A percentile compares a stretch with the other conserved stretches of the same genome.
phyloP scores from a whole-genome alignment of 2,888 invertebrate genomes.

The Ditula angustiorana region DNA sequence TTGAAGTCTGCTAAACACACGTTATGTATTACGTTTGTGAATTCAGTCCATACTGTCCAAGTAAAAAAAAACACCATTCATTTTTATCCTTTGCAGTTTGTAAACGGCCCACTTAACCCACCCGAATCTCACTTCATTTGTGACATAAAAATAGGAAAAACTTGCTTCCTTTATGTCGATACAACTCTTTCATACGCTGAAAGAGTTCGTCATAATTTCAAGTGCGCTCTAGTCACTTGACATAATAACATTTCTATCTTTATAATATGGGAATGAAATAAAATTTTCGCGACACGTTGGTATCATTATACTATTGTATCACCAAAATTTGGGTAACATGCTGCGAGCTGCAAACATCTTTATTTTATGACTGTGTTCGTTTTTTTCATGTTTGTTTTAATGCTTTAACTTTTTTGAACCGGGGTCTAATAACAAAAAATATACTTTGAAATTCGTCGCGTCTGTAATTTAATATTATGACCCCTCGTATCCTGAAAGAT shows the following conservation, averaged over 20 bases:
- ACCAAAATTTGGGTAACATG: too few relatives aligned
- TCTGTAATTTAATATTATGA: too few relatives aligned
- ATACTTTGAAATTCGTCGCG: too few relatives aligned
- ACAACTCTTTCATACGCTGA: slow-evolving; percentile 15
- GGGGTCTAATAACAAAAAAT: too few relatives aligned
- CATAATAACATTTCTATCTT: slow-evolving; percentile 26
- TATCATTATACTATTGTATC: too few relatives aligned
- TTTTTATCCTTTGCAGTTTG: slow-evolving; percentile 2
- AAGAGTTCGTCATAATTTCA: slow-evolving; percentile 22
- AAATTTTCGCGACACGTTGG: neutral
- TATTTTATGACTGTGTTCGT: too few relatives aligned
- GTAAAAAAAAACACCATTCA: neutral
- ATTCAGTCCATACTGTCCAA: neutral
- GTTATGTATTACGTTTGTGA: neutral
- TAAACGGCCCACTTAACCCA: slow-evolving; percentile 3
- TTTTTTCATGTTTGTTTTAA: too few relatives aligned
- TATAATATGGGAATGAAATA: slow-evolving; percentile 6
- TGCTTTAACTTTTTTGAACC: too few relatives aligned
- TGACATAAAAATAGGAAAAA: slow-evolving; percentile 10
- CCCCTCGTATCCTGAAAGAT: too few relatives aligned
- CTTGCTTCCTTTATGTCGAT: slow-evolving; percentile 9
- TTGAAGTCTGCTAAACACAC: too few relatives aligned
- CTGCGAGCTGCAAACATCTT: too few relatives aligned
- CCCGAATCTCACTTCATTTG: slow-evolving; percentile 5
- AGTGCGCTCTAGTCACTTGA: slow-evolving; percentile 11